A percentile compares a stretch with the other conserved stretches of the same genome.
Evolutionary conservation across 2,113 vertebrate species (phyloP).

Genomic region (Hyperopisus bebe): DNA sequence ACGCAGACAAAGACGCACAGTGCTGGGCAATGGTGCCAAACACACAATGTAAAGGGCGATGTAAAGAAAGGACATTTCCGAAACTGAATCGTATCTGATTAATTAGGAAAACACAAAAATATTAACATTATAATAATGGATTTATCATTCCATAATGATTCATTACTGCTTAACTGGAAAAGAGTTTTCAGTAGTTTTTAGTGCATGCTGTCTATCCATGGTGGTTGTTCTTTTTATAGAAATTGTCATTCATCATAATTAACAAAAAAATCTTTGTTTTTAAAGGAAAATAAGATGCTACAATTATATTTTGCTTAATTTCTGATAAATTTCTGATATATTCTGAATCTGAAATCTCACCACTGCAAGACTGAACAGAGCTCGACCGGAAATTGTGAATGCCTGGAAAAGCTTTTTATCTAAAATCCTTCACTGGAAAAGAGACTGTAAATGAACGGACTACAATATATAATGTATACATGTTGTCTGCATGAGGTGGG

Average conservation of each 20-base stretch:
- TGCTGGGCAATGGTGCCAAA: background rate
- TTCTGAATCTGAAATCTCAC: background rate
- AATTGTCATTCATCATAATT: background rate
- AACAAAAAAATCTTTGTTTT: background rate
- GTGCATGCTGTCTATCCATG: background rate
- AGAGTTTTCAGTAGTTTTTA: background rate
- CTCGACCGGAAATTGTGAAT: no score
- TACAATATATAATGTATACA: no score
- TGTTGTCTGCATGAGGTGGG: no score
- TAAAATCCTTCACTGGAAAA: no score
- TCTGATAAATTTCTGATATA: background rate
- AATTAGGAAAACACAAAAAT: constrained; percentile 8
- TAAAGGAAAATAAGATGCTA: background rate
- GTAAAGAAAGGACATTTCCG: background rate
- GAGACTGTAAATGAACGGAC: no score
- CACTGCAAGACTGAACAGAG: no score
- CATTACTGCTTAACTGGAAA: constrained; percentile 1
- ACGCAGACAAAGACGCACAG: background rate
- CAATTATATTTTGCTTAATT: background rate
- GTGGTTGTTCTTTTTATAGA: background rate
- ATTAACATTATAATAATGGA: constrained; percentile 6
- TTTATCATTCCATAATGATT: background rate
- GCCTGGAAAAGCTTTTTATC: no score
- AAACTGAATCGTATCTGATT: background rate
- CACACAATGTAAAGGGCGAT: background rate